Base-by-base conservation (phyloP, 2,797 vertebrate genomes). In the Xiphorhynchus erythropygius region DNA sequence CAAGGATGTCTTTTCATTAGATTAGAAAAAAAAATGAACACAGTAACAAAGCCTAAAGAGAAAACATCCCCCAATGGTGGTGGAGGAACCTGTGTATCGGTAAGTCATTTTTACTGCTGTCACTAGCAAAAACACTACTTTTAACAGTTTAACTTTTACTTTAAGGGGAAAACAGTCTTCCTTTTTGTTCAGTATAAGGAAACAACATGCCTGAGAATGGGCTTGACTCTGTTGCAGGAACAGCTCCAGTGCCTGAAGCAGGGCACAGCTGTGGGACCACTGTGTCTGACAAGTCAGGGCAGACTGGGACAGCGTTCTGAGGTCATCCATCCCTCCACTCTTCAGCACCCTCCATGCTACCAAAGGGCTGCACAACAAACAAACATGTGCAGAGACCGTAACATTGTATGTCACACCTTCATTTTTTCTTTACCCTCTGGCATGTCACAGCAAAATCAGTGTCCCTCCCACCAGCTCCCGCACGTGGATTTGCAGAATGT, bases 51-150 rank as follows among this genome's bases (percentile, higher is more conserved):
- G 18, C 4, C 62, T 46, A 69, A 77, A 81, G 53, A 80, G 44
- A 68, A 82, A 91, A 95, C 35, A 59, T 10, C 18, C 63, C 46
- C 35, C 25, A n/a, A 35, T 18, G 13, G 7, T 37, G 28, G 30
- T 30, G 7, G n/a, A 75, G 47, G 57, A 87, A 82, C 13, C 21
- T 3, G 1, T 0, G 0, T 27, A 32, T 18, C 0, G 2, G 2
- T 37, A 68, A 16, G 21, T n/a, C 2, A 63, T 44, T 69, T 93
- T 85, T 62, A 71, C 39, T 42, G 32, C 25, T 3, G 3, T 44
- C 60, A 46, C 15, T 32, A 59, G 32, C 12, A 62, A 84, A 84
- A 89, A 76, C 10, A 52, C n/a, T 60, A 41, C 49, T 78, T 90
- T 18, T 30, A 74, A 37, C 32, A 56, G 60, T 4, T n/a, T 35